Evolutionary conservation across 2,797 vertebrate species (phyloP), one percentile per base, ranked within the genome.

Genomic region (Cuculus canorus): DNA sequence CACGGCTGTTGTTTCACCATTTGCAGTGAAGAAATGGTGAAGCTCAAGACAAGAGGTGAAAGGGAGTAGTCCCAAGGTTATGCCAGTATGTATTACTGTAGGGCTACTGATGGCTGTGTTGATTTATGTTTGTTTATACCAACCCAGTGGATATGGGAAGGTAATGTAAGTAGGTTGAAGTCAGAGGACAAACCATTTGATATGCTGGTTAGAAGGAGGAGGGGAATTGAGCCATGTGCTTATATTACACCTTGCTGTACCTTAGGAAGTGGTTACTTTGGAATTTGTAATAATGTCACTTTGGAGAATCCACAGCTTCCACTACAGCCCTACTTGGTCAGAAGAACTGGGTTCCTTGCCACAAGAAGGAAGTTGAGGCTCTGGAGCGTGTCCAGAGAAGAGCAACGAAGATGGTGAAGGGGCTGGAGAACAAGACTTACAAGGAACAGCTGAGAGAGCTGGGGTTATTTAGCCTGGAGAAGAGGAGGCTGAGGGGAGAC

Each of bases 261-360:
- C 84, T 91, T 57, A 78, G 66, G 17, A 70, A 48, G 10, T 21
- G 13, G 5, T 52, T 85, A 47, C 11, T 59, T 59, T 59, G 23
- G 43, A 89, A 59, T 84, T 89, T 33, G 7, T 35, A 53, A 35
- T 48, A 37, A n/a, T n/a, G n/a, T n/a, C n/a, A n/a, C 24, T 27
- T 39, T 21, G 7, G 30, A 88, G 12, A 88, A 71, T 64, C 13
- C 11, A 35, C 21, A 72, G 52, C 56, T 50, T 39, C 35, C 28
- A 17, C n/a, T 61, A 35, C 27, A 90, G 27, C 11, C 13, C 10
- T 48, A 13, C 8, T 10, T 0, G 1, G 16, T 13, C 54, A 19
- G 18, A 61, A 77, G 5, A 45, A n/a, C n/a, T n/a, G n/a, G n/a
- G n/a, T n/a, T n/a, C n/a, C n/a, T n/a, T n/a, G n/a, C n/a, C n/a